Conservation (phyloP, 2,113 vertebrate species). For the Fregetta grallaria region DNA sequence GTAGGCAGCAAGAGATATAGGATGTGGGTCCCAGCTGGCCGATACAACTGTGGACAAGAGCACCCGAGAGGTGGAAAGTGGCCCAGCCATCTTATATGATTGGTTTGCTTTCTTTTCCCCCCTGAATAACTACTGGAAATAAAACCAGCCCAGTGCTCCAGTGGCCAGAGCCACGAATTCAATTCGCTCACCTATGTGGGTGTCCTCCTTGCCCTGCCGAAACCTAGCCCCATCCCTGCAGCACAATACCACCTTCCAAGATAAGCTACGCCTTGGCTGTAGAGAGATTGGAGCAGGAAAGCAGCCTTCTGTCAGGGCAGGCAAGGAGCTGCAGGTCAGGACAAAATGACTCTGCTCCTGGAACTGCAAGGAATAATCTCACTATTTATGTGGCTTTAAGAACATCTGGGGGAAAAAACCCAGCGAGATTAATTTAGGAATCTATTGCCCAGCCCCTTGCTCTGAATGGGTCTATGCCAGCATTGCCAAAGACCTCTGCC, state of each 20-base stretch:
- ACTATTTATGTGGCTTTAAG: background rate
- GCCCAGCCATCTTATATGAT: background rate
- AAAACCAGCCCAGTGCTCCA: background rate
- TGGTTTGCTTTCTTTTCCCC: background rate
- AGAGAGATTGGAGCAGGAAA: background rate
- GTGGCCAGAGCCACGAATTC: background rate
- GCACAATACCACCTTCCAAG: background rate
- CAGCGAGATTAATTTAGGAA: background rate
- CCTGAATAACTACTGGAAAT: background rate
- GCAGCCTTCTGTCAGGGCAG: background rate
- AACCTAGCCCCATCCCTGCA: background rate
- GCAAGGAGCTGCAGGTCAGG: background rate
- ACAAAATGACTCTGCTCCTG: background rate
- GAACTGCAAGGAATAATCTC: background rate
- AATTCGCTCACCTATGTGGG: background rate
- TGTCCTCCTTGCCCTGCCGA: background rate
- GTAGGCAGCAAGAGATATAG: background rate
- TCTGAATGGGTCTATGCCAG: background rate
- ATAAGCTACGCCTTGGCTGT: background rate
- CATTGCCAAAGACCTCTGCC: background rate
- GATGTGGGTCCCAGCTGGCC: background rate
- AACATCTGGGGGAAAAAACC: background rate
- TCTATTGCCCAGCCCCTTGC: background rate
- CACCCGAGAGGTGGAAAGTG: background rate
- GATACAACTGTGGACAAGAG: background rate